Percentiles rank a stretch among this genome's conserved stretches.
These are phyloP conservation scores for Paracyprichromis sp. DNA, from an alignment of 2,113 vertebrate species.

Conservation along the genomic window DNA sequence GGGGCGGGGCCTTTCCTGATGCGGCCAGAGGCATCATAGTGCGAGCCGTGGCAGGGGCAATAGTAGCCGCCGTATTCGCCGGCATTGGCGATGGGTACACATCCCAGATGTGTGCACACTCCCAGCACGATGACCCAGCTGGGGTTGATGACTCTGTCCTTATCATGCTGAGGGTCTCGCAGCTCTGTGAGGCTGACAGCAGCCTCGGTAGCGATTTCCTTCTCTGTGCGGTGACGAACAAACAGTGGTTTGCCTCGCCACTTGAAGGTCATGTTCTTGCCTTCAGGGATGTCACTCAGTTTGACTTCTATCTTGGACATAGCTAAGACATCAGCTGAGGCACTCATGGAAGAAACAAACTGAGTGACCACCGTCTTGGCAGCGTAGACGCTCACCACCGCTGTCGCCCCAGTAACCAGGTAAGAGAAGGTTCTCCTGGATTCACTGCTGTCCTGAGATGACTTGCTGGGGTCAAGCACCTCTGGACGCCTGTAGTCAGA, in stretches of 20 bases:
- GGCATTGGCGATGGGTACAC: conserved; percentile 87
- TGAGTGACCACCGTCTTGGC: conserved; percentile 83
- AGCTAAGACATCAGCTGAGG: conserved; percentile 87
- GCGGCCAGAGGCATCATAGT: conserved; percentile 90
- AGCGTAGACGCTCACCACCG: conserved; percentile 72
- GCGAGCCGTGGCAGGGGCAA: conserved; percentile 94
- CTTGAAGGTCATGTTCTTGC: conserved; percentile 91
- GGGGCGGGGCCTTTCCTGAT: conserved; percentile 93
- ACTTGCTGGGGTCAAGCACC: conserved; percentile 65
- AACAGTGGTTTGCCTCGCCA: conserved; percentile 91
- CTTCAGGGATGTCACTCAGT: conserved; percentile 84
- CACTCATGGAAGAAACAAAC: conserved; percentile 87
- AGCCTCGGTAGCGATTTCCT: conserved; percentile 80
- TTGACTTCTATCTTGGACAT: conserved; percentile 90
- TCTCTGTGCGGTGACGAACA: conserved; percentile 83
- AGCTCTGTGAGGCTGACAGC: conserved; percentile 76
- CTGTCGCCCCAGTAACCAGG: conserved; percentile 75
- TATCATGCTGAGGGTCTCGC: conserved; percentile 83
- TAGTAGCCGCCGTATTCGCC: conserved; percentile 90
- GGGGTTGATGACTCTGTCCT: conserved; percentile 79
- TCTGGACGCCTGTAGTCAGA: conserved; percentile 81
- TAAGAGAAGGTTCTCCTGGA: conserved; percentile 82
- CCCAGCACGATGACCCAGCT: conserved; percentile 82
- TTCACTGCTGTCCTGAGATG: conserved; percentile 79
- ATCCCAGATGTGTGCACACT: conserved; percentile 89